phyloP scores from a whole-genome alignment of 2,888 invertebrate species.

The Fissipunctia ypsillon region DNA sequence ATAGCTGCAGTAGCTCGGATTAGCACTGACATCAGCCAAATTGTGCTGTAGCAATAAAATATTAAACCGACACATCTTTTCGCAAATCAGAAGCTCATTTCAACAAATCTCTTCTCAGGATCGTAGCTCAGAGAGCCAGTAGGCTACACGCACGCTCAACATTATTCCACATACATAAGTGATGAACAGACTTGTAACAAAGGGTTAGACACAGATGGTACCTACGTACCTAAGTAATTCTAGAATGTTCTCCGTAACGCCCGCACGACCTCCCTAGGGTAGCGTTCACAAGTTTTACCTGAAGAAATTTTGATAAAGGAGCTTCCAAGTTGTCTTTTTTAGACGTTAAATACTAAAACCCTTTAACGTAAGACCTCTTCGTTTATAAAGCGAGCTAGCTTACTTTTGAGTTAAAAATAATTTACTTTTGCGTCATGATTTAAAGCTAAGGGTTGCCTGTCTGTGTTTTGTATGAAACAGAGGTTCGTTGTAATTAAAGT shows the following conservation, averaged over 20 bases:
- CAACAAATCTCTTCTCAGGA: slow-evolving; percentile 29
- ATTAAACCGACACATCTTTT: slow-evolving; percentile 23
- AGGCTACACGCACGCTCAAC: slow-evolving; percentile 33
- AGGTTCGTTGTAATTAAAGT: slow-evolving; percentile 13
- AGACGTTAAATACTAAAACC: slow-evolving; percentile 54
- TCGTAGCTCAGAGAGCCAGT: slow-evolving; percentile 27
- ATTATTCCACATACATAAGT: slow-evolving; percentile 60
- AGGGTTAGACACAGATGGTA: slow-evolving; percentile 58
- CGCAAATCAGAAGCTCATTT: slow-evolving; percentile 31
- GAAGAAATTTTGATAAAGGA: slow-evolving; percentile 68
- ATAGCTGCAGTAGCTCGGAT: background rate
- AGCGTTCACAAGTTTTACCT: slow-evolving; percentile 57
- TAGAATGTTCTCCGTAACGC: slow-evolving; percentile 45
- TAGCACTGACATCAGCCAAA: slow-evolving; percentile 1
- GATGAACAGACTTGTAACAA: slow-evolving; percentile 64
- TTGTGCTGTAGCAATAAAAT: slow-evolving; percentile 14
- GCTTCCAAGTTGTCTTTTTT: slow-evolving; percentile 50
- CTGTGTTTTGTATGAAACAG: slow-evolving; percentile 23
- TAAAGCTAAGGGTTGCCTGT: slow-evolving; percentile 31
- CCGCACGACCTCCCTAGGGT: slow-evolving; percentile 30
- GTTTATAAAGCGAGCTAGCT: slow-evolving; percentile 42
- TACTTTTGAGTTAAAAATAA: slow-evolving; percentile 39
- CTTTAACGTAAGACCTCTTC: slow-evolving; percentile 58
- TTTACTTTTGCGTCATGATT: slow-evolving; percentile 29
- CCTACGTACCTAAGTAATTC: slow-evolving; percentile 45